Evolutionary conservation across 2,113 vertebrate genomes (phyloP), one percentile per base, ranked within the genome.

Genomic region (Rhinoptilus africanus): DNA sequence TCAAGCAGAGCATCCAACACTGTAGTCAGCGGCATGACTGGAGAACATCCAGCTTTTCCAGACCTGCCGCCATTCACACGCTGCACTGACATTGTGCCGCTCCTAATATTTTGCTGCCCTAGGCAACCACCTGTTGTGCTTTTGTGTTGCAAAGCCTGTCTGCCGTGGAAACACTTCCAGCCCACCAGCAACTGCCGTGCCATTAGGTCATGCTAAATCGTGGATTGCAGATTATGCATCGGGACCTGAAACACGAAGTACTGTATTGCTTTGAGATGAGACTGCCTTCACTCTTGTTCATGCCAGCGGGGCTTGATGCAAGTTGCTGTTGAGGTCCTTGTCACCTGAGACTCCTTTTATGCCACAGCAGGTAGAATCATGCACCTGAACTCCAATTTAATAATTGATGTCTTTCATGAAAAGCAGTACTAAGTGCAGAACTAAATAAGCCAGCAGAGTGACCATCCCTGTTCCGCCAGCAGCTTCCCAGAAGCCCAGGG

Each of bases 101-200:
- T 94, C 34, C 69, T 68, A 82, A 92, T 85, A 84, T 96, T 95
- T 96, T 89, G 85, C 93, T 88, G 67, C 89, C 78, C 78, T 59
- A 41, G 89, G 93, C 89, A 96, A 79, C 81, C 54, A 90, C 93
- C 87, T 92, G 51, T 93, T 81, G 37, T 3, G 53, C 22, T 67
- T 74, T 80, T 83, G 67, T 91, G 86, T 76, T 66, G 41, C 66
- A 92, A 75, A 89, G 41, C 72, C 78, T 51, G n/a, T 48, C 72
- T 96, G 62, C 85, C 69, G 87, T 91, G 83, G 88, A 91, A 96
- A 96, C 85, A 43, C 64, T 75, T 78, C 60, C 73, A 78, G 82
- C n/a, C 19, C 67, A 88, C 24, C 67, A 82, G 64, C 30, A 78
- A 56, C 47, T 64, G 64, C 22, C 0, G 1, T 12, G n/a, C 30